phyloP scores from a whole-genome alignment of 2,888 invertebrate genomes.

The Stenodera caucasica region DNA sequence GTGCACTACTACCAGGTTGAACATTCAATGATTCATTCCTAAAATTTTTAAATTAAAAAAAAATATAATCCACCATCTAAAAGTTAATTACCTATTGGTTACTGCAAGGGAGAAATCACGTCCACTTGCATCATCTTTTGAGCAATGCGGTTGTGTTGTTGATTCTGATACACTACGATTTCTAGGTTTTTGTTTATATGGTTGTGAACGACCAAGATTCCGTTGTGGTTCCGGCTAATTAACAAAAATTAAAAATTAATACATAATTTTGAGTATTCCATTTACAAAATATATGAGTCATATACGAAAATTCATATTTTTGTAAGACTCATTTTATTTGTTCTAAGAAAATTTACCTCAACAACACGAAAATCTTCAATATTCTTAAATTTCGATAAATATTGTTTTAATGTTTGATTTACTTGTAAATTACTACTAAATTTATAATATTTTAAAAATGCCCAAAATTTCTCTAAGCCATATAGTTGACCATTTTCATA shows the following conservation, averaged over 20 bases:
- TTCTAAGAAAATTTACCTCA: slow-evolving; percentile 59
- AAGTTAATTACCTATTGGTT: slow-evolving; percentile 38
- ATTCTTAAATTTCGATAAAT: slow-evolving; percentile 77
- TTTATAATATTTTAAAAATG: slow-evolving; percentile 95
- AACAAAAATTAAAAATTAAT: slow-evolving; percentile 10
- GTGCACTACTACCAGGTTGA: slow-evolving; percentile 53
- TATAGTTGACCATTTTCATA: slow-evolving; percentile 93
- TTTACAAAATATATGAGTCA: too few species aligned
- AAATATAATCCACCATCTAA: not conserved
- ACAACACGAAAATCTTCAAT: slow-evolving; percentile 88
- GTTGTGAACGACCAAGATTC: slow-evolving; percentile 53
- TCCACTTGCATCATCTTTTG: slow-evolving; percentile 24
- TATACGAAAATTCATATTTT: too few species aligned
- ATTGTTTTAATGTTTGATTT: slow-evolving; percentile 70
- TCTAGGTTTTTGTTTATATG: slow-evolving; percentile 59
- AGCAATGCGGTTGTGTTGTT: slow-evolving; percentile 34
- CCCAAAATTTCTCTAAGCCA: slow-evolving; percentile 99
- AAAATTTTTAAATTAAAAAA: not conserved
- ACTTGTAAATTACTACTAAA: slow-evolving; percentile 75
- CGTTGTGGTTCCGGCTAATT: slow-evolving; percentile 55
- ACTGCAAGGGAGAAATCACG: slow-evolving; percentile 16
- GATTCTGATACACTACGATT: slow-evolving; percentile 68
- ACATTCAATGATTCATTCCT: slow-evolving; percentile 42
- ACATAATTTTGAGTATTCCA: too few species aligned
- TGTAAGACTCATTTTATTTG: too few species aligned